Evolutionary conservation across 2,113 vertebrate genomes (phyloP).

Genomic region (Chloroceryle aenea): DNA sequence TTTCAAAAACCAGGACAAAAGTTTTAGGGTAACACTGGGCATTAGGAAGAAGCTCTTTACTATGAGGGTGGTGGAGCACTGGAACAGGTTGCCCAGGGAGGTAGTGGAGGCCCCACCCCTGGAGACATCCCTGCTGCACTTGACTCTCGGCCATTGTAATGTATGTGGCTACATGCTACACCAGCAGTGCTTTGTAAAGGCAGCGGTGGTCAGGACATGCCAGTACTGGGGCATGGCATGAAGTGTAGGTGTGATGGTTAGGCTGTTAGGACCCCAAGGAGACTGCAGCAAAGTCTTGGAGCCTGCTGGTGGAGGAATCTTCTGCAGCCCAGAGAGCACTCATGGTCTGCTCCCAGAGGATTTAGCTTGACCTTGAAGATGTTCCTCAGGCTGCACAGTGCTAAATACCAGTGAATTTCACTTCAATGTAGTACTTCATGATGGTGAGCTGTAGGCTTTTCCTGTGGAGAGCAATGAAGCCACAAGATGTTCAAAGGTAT

Average conservation of each 20-base stretch:
- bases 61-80: too few relatives aligned
- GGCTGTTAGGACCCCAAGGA: background rate
- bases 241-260: background rate
- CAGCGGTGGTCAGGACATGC: background rate
- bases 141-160: background rate
- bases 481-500: background rate
- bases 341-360: rapidly evolving
- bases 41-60: too few relatives aligned
- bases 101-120: too few relatives aligned
- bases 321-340: background rate
- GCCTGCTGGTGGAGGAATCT: background rate
- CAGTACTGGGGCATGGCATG: background rate
- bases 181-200: background rate
- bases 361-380: background rate
- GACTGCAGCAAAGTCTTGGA: background rate
- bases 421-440: background rate
- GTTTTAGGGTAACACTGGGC: background rate
- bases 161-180: background rate
- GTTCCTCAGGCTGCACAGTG: background rate
- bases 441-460: background rate
- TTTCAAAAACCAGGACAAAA: background rate
- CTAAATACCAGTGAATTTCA: background rate
- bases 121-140: too few relatives aligned
- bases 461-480: background rate
- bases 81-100: too few relatives aligned